phyloP scores from a whole-genome alignment of 1,140 invertebrate species.

The Ladona fulva region DNA sequence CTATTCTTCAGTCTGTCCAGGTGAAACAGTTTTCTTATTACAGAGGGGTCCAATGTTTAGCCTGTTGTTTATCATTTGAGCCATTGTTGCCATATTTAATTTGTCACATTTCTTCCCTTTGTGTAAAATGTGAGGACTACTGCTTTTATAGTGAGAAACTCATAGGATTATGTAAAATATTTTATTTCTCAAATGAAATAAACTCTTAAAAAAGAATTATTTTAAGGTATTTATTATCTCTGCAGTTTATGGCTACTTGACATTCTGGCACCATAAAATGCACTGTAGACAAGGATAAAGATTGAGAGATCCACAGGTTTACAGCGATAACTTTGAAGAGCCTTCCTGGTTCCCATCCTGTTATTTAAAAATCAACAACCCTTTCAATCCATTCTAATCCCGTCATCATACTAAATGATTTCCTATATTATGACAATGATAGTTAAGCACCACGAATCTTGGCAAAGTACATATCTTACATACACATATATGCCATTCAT shows the following conservation, averaged over 20 bases:
- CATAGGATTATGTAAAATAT: slow-evolving; percentile 16
- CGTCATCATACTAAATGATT: background rate
- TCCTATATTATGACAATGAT: background rate
- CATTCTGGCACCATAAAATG: background rate
- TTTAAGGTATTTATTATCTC: slow-evolving; percentile 1
- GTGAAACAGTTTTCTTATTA: slow-evolving; percentile 3
- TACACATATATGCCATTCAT: too few species aligned
- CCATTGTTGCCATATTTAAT: slow-evolving; percentile 16
- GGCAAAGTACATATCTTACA: background rate
- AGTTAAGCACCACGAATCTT: background rate
- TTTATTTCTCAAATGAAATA: slow-evolving; percentile 17
- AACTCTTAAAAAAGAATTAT: slow-evolving; percentile 13
- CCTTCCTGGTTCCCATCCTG: background rate
- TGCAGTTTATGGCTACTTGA: background rate
- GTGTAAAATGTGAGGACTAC: slow-evolving; percentile 13
- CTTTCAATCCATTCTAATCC: background rate
- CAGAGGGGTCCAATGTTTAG: slow-evolving; percentile 17
- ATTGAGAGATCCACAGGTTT: background rate
- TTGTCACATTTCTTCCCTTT: slow-evolving; percentile 14
- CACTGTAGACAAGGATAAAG: background rate
- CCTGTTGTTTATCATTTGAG: slow-evolving; percentile 9
- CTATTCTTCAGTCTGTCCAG: slow-evolving; percentile 7
- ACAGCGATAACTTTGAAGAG: background rate
- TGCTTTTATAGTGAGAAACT: slow-evolving; percentile 17
- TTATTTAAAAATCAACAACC: background rate